These are phyloP conservation scores for Lasius fuliginosus DNA, from an alignment of 2,888 invertebrate genomes.

Conservation along the genomic window DNA sequence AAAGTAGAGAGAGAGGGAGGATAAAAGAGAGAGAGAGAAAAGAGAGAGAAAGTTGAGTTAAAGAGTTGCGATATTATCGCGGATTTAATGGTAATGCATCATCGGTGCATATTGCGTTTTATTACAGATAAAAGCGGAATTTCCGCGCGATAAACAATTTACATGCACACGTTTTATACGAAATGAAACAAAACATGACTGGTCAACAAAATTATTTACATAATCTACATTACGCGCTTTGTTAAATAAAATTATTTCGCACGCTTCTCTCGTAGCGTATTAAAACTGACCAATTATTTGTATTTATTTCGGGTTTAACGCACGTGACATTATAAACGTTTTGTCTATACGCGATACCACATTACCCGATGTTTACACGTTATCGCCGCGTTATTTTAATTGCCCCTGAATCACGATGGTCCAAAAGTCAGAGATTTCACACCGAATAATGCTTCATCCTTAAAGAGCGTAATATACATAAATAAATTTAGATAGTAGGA, in stretches of 20 bases:
- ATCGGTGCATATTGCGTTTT: conserved; percentile 58
- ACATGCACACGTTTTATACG: conserved; percentile 57
- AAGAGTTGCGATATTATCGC: conserved; percentile 55
- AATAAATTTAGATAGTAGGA: background rate
- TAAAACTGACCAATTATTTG: conserved; percentile 59
- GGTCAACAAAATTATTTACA: conserved; percentile 59
- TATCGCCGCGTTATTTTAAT: conserved; percentile 57
- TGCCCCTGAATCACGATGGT: conserved; percentile 51
- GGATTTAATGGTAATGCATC: conserved; percentile 58
- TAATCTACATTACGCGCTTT: conserved; percentile 58
- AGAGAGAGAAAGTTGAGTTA: conserved; percentile 40
- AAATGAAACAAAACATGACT: conserved; percentile 58
- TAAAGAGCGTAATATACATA: background rate
- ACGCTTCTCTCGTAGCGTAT: conserved; percentile 57
- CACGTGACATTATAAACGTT: conserved; percentile 58
- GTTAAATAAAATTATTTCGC: conserved; percentile 59
- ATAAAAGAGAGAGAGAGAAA: background rate
- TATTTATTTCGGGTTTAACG: conserved; percentile 59
- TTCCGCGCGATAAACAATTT: conserved; percentile 58
- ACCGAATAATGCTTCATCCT: conserved; percentile 5
- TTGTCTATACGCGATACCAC: conserved; percentile 57
- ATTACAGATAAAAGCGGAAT: conserved; percentile 58
- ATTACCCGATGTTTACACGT: conserved; percentile 58
- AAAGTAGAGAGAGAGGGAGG: conserved; percentile 6
- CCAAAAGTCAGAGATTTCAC: conserved; percentile 53